phyloP scores from a whole-genome alignment of 2,113 vertebrate species.

The Climacteris rufus region DNA sequence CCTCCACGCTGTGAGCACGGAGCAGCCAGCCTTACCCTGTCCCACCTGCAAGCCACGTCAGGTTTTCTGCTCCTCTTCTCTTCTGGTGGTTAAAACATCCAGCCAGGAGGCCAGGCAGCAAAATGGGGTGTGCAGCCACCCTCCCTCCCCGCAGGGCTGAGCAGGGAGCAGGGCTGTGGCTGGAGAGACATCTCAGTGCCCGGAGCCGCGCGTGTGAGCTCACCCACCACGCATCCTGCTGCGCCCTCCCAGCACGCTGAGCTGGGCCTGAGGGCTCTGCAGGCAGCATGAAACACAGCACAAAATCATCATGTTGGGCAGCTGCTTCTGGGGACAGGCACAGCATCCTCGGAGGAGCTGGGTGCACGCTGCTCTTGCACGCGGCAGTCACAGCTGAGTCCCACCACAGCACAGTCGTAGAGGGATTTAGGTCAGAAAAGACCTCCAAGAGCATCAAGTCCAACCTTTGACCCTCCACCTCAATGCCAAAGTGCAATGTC shows the following conservation, averaged over 20 bases:
- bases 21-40: not conserved
- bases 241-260: accelerated
- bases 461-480: not conserved
- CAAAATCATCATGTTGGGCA: accelerated
- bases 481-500: not conserved
- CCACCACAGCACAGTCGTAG: not conserved
- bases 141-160: not conserved
- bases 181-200: not conserved
- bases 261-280: not conserved
- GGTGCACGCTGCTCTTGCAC: accelerated
- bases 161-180: not conserved
- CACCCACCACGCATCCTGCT: not conserved
- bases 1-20: accelerated
- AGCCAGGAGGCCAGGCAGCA: not conserved
- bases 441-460: not conserved
- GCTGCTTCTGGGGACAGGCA: not conserved
- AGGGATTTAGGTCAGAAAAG: not conserved
- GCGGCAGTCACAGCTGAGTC: accelerated
- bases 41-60: not conserved
- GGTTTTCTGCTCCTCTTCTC: not conserved
- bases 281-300: not conserved
- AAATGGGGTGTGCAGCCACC: not conserved
- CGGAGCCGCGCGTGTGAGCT: accelerated
- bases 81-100: not conserved
- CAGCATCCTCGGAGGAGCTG: not conserved